Conservation (phyloP, 2,888 invertebrate genomes). For the Spilarctia lutea region DNA sequence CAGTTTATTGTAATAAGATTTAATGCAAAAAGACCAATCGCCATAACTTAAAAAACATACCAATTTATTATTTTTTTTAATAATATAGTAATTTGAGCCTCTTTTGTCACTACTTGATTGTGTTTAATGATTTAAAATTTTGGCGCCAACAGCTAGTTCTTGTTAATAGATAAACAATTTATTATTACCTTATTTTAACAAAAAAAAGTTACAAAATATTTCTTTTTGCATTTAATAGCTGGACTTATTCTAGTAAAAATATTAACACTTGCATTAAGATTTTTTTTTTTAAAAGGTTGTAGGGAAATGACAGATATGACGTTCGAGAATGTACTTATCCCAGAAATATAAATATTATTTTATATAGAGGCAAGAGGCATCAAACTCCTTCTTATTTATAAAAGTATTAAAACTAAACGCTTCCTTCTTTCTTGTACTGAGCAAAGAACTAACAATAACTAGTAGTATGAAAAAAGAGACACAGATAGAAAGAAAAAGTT, state of each 20-base stretch:
- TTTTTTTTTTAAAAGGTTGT: background rate
- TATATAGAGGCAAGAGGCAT: too few species aligned
- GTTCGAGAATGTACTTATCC: too few species aligned
- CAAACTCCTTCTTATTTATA: background rate
- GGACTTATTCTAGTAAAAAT: constrained; percentile 11
- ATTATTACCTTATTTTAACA: background rate
- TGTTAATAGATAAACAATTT: background rate
- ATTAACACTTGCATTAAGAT: background rate
- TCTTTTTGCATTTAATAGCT: constrained; percentile 15
- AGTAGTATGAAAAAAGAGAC: background rate
- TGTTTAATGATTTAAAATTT: background rate
- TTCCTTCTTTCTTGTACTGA: background rate
- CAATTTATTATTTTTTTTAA: background rate
- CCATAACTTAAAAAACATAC: background rate
- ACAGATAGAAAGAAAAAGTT: too few species aligned
- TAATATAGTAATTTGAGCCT: background rate
- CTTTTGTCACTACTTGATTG: background rate
- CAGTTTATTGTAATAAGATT: constrained; percentile 15
- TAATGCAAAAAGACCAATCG: constrained; percentile 18
- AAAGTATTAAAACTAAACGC: background rate
- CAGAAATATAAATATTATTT: too few species aligned
- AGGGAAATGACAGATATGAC: background rate
- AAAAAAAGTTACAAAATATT: background rate
- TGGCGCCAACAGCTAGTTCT: constrained; percentile 2
- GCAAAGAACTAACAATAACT: background rate